phyloP scores from a whole-genome alignment of 1,140 invertebrate genomes.

The Oreohelix idahoensis region DNA sequence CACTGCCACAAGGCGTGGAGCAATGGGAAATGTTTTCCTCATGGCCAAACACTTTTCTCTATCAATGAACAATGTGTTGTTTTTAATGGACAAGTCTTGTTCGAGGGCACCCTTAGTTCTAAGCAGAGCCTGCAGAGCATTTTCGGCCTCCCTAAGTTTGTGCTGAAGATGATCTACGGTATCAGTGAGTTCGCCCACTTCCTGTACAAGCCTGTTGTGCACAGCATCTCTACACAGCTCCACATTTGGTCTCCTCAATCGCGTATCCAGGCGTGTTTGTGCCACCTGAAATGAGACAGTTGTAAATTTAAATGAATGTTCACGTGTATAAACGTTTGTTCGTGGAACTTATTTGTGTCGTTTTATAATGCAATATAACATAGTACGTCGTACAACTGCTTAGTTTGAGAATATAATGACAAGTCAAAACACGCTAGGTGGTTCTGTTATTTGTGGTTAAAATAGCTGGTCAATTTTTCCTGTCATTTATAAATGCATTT shows the following conservation, averaged over 20 bases:
- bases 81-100: constrained; percentile 89
- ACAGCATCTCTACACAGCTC: constrained; percentile 91
- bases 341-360: too few relatives aligned
- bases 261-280: constrained; percentile 88
- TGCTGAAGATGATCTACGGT: constrained; percentile 70
- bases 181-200: constrained; percentile 71
- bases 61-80: constrained; percentile 93
- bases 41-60: constrained; percentile 94
- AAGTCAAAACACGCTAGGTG: too few relatives aligned
- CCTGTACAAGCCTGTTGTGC: constrained; percentile 78
- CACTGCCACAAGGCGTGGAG: constrained; percentile 66
- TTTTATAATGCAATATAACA: too few relatives aligned
- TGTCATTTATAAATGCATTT: too few relatives aligned
- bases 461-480: too few relatives aligned
- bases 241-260: constrained; percentile 86
- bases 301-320: too few relatives aligned
- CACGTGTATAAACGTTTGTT: too few relatives aligned
- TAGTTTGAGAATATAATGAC: too few relatives aligned
- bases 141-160: constrained; percentile 72
- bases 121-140: constrained; percentile 84
- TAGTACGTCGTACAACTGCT: too few relatives aligned
- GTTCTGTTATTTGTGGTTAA: too few relatives aligned
- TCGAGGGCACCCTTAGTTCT: constrained; percentile 87
- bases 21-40: constrained; percentile 86
- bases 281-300: constrained; percentile 88